Conservation (phyloP, 1,140 invertebrate species). For the Helicorthomorpha holstii region DNA sequence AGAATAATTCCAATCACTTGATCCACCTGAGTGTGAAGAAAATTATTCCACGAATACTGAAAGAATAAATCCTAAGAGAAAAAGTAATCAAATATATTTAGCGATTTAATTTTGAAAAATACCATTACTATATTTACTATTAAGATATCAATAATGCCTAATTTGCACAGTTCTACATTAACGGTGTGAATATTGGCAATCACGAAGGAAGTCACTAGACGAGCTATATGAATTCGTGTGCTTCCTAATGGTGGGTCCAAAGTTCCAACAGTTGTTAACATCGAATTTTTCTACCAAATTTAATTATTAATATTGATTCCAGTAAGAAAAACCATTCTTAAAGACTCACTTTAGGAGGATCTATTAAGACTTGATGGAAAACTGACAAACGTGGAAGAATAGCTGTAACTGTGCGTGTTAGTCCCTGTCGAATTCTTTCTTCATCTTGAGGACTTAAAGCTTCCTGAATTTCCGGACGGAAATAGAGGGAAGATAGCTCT, state of each 20-base stretch:
- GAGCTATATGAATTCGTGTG: slow-evolving; percentile 52
- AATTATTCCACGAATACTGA: slow-evolving; percentile 70
- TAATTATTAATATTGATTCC: neutral
- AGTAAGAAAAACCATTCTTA: neutral
- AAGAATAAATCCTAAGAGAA: slow-evolving; percentile 56
- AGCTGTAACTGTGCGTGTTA: slow-evolving; percentile 38
- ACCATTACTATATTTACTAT: slow-evolving; percentile 28
- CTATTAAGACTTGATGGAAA: slow-evolving; percentile 47
- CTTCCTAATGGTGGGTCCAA: slow-evolving; percentile 56
- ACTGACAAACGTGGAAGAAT: slow-evolving; percentile 47
- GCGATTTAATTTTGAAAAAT: neutral
- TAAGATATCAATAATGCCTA: slow-evolving; percentile 41
- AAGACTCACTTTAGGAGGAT: slow-evolving; percentile 46
- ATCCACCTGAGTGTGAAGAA: slow-evolving; percentile 68
- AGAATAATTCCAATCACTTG: slow-evolving; percentile 50
- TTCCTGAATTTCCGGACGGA: slow-evolving; percentile 22
- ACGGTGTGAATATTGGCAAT: slow-evolving; percentile 43
- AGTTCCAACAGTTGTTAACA: slow-evolving; percentile 42
- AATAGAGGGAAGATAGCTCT: slow-evolving; percentile 9
- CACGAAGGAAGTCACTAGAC: slow-evolving; percentile 49
- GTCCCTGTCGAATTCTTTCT: slow-evolving; percentile 33
- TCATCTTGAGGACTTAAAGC: slow-evolving; percentile 24
- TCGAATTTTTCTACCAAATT: slow-evolving; percentile 31
- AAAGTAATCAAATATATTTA: neutral
- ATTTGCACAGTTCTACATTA: slow-evolving; percentile 29